Evolutionary conservation across 2,888 invertebrate species (phyloP), one percentile per base, ranked within the genome.

Genomic region (Temnothorax unifasciatus): DNA sequence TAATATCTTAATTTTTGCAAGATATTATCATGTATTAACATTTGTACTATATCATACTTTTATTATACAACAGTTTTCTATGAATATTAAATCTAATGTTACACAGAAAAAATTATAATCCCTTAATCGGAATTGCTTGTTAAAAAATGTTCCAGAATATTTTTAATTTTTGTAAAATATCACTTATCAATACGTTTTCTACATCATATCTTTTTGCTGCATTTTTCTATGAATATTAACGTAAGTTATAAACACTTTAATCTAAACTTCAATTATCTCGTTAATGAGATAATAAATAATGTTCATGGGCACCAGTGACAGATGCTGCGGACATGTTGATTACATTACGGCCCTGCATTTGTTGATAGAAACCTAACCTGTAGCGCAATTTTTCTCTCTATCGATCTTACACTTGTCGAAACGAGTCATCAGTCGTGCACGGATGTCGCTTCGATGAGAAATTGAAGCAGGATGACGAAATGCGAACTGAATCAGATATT

Each of bases 401-500:
- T 81, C 4, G 77, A 61, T 38, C 3, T 71, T 64, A 66, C 15
- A 34, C 29, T 38, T 34, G 29, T 29, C 61, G 29, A 61, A 57
- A 59, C 50, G 21, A 0, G 9, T n/a, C 9, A 15, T 25, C 41
- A 3, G 15, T n/a, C 18, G 29, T 29, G 2, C n/a, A 21, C 15
- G 2, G 15, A 41, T n/a, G 9, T 41, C n/a, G 8, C 6, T 69
- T 44, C 44, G n/a, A 34, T n/a, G 44, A 9, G 38, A 54, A 29
- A 44, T 66, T 52, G 25, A 83, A 29, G 21, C 59, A 79, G 38
- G n/a, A 94, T 94, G 94, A 81, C 90, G 47, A 88, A 76, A 38
- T 93, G 93, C 81, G 90, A 93, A 82, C 64, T 94, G 44, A 94
- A 94, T 89, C 90, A 93, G 84, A 94, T 95, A 92, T 94, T 95